These are phyloP conservation scores for Prinia subflava DNA, from an alignment of 2,113 vertebrate species.

Conservation along the genomic window DNA sequence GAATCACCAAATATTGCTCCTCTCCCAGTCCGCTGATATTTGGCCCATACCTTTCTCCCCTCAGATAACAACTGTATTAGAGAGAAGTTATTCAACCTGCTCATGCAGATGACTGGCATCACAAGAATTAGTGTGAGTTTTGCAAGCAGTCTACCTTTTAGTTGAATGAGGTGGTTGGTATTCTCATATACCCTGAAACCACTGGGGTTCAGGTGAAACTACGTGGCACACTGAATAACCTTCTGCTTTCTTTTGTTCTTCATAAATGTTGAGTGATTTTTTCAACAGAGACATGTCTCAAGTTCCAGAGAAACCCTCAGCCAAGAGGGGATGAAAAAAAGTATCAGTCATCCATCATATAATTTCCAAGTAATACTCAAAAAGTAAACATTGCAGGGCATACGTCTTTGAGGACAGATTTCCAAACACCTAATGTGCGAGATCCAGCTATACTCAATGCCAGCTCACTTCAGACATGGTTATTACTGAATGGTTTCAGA, in stretches of 20 bases:
- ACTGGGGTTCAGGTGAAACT: conserved; percentile 37
- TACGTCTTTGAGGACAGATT: neutral
- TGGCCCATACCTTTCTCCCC: neutral
- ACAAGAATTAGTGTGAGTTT: neutral
- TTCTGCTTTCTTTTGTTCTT: conserved; percentile 28
- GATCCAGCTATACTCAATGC: neutral
- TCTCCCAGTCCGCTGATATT: neutral
- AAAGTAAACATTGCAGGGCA: conserved; percentile 35
- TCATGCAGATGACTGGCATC: neutral
- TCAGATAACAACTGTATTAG: neutral
- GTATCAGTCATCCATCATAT: conserved; percentile 15
- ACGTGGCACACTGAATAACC: neutral
- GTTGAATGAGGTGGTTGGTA: neutral
- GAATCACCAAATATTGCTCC: neutral
- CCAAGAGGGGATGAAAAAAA: conserved; percentile 25
- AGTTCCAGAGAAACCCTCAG: conserved; percentile 27
- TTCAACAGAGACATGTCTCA: neutral
- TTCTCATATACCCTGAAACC: neutral
- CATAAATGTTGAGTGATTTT: neutral
- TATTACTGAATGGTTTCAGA: conserved; percentile 18
- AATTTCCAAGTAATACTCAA: conserved; percentile 12
- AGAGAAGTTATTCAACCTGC: neutral
- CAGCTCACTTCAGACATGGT: neutral
- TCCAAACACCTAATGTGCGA: conserved; percentile 29
- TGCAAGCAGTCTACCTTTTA: neutral